Base-by-base conservation (phyloP, 2,888 invertebrate genomes). In the Harmothoe impar region DNA sequence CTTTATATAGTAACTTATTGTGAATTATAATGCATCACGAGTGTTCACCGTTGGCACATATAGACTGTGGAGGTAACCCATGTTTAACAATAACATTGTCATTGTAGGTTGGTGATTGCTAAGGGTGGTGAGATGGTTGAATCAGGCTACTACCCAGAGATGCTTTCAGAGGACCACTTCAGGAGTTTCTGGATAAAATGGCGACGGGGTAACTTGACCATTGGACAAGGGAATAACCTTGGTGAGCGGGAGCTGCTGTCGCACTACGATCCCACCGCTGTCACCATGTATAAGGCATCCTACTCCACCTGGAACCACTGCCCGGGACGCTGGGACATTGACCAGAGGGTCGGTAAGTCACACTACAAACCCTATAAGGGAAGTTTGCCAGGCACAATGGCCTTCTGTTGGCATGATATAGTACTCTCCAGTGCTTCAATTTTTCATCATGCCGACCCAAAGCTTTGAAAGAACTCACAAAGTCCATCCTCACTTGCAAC, bases 251-350 rank as follows among this genome's bases (percentile, higher is more conserved):
- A 86, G 25, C 7, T 20, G 0, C 51, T 86, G 7, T 3, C 52
- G 0, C 20, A 86, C 33, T 56, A 86, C 12, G 86, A 86, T 20
- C n/a, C 52, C 25, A 54, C 25, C 0, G 15, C 54, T 0, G 15
- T 25, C 1, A 52, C 52, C 31, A 86, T 52, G 29, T 10, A 1
- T 0, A 31, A 20, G n/a, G 25, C 56, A 1, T 23, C 86, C 0
- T 86, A 52, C 54, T 31, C 54, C 12, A 54, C 86, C 1, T 56
- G 25, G 54, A 54, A n/a, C 33, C 12, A 7, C 10, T 86, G 86
- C 52, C 20, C 52, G 23, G 86, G 86, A 15, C 17, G n/a, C 86
- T 86, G 52, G 86, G 86, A 86, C 20, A 86, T 86, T 54, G 86
- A 86, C 54, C 86, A 86, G 29, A 52, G 86, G n/a, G 29, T 86